Evolutionary conservation across 2,113 vertebrate genomes (phyloP), one percentile per base, ranked within the genome.

Genomic region (Atractosteus spatula): DNA sequence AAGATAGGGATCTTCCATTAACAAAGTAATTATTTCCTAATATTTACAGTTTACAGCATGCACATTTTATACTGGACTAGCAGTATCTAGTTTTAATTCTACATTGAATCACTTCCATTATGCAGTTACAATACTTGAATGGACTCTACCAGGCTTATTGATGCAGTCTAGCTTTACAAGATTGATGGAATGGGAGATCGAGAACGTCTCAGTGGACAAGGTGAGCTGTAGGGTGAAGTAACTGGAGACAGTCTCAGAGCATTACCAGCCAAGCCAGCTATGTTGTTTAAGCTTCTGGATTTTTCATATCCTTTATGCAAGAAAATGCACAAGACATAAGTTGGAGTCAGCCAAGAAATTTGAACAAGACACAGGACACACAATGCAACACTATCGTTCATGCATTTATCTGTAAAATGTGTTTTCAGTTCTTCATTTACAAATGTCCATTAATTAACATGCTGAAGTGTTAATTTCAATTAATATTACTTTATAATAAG

Each of bases 211-310:
- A 96, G 92, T 71, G 94, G 94, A 92, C 94, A 96, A 88, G 96
- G 95, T 71, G 95, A 98, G 91, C 88, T 94, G 88, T 95, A 97
- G 78, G 95, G 95, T 82, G 96, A 97, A 87, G 92, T 94, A 83
- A 95, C 94, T 81, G 95, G 96, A 93, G 96, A 96, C 83, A 97
- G 92, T 86, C 93, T 92, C 89, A 97, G 91, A 87, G 95, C 79
- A 92, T 91, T 97, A 89, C 92, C 93, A 84, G 94, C 88, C 93
- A 96, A 83, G 91, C 94, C 93, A 76, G 94, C 90, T 93, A 97
- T 95, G 95, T 95, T 97, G 95, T 93, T 98, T 95, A 99, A 93
- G 88, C 96, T 97, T 92, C 94, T 86, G 82, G 96, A 96, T 89
- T 98, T 98, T 90, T 97, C 95, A 81, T 93, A 96, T 86, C 94